phyloP scores from a whole-genome alignment of 2,797 vertebrate species.

The Acanthiza pusilla region DNA sequence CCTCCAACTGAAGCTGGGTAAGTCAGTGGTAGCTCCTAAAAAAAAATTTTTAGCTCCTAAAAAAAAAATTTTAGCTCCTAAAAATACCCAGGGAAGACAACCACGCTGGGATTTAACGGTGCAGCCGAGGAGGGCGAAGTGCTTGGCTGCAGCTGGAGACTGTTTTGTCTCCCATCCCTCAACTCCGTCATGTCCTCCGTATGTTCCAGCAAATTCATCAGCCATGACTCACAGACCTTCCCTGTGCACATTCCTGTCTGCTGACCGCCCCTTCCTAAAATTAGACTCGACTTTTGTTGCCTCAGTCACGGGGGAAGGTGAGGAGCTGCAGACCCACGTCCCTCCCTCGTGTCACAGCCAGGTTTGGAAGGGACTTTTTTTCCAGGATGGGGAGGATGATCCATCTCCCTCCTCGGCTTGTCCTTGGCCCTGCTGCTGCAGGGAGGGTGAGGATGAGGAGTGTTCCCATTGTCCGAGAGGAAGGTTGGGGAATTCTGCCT shows the following conservation, averaged over 20 bases:
- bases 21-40: neutral
- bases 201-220: constrained; percentile 36
- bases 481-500: neutral
- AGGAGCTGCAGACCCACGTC: neutral
- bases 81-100: constrained; percentile 9
- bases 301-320: neutral
- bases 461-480: neutral
- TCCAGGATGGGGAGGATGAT: neutral
- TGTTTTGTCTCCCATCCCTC: constrained; percentile 46
- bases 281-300: constrained; percentile 2
- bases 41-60: neutral
- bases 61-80: neutral
- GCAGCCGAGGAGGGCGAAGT: neutral
- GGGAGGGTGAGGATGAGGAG: neutral
- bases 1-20: neutral
- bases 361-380: neutral
- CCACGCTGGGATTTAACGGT: neutral
- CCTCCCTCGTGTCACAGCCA: neutral
- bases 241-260: constrained; percentile 8
- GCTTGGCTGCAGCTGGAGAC: constrained; percentile 39
- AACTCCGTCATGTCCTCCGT: constrained; percentile 1
- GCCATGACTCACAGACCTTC: constrained; percentile 53
- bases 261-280: constrained; percentile 60
- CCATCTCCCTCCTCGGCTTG: neutral
- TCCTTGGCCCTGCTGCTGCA: neutral